Evolutionary conservation across 1,140 invertebrate species (phyloP).

Genomic region (Drosophila pectinifera): DNA sequence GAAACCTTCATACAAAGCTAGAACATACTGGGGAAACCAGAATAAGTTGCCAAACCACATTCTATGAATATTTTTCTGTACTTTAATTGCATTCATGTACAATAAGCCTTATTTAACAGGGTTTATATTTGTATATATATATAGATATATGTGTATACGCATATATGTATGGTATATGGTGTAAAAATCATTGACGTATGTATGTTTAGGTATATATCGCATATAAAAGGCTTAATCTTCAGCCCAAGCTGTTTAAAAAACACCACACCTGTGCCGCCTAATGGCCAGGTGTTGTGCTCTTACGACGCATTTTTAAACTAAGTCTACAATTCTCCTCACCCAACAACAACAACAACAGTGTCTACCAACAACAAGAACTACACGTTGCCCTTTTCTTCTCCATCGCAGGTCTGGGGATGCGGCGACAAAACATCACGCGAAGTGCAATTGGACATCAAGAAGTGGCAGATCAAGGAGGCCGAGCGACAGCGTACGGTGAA

Average conservation of each 20-base stretch:
- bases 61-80: conserved; percentile 47
- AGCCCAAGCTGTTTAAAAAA: conserved; percentile 71
- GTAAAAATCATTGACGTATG: conserved; percentile 63
- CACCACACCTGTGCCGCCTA: conserved; percentile 37
- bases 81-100: conserved; percentile 67
- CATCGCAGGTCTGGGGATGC: conserved; percentile 92
- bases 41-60: not conserved
- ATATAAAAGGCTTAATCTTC: conserved; percentile 56
- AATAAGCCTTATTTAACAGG: conserved; percentile 76
- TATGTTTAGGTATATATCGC: conserved; percentile 26
- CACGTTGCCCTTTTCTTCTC: conserved; percentile 21
- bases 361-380: conserved; percentile 74
- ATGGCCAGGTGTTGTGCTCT: conserved; percentile 31
- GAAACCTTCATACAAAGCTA: no score
- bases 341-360: conserved; percentile 28
- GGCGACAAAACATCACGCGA: conserved; percentile 91
- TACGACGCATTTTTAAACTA: conserved; percentile 54
- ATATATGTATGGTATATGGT: conserved; percentile 55
- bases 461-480: conserved; percentile 95
- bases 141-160: conserved; percentile 58
- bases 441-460: conserved; percentile 93
- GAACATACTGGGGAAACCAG: not conserved
- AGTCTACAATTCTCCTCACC: conserved; percentile 70
- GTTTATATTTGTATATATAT: conserved; percentile 60
- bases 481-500: conserved; percentile 93